Evolutionary conservation across 2,113 vertebrate genomes (phyloP).

Genomic region (Nettapus auritus): DNA sequence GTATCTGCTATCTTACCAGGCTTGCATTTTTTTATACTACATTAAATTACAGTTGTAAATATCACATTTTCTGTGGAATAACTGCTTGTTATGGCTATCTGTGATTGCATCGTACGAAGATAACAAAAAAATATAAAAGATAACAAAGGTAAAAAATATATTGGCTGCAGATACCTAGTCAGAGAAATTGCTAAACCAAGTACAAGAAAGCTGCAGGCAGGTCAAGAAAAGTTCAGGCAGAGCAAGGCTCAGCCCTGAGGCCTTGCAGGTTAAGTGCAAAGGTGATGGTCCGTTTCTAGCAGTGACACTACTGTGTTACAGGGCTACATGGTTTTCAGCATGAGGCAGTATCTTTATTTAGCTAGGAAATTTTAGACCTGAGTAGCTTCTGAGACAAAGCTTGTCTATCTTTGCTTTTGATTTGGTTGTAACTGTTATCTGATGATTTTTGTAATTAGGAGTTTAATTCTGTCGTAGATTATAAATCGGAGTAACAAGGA

Average conservation of each 20-base stretch:
- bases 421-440: neutral
- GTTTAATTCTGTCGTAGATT: neutral
- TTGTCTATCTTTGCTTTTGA: neutral
- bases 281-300: neutral
- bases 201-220: neutral
- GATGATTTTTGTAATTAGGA: neutral
- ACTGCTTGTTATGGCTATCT: neutral
- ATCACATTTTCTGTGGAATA: neutral
- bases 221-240: neutral
- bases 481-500: neutral
- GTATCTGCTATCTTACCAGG: neutral
- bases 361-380: accelerated
- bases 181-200: neutral
- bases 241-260: neutral
- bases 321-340: neutral
- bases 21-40: neutral
- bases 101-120: neutral
- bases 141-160: neutral
- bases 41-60: neutral
- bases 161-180: neutral
- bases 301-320: neutral
- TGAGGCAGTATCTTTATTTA: neutral
- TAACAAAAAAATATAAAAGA: neutral
- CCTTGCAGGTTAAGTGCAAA: neutral
- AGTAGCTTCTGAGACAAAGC: neutral